Conservation (phyloP, 1,140 invertebrate species). For the Kradibia gibbosae region DNA sequence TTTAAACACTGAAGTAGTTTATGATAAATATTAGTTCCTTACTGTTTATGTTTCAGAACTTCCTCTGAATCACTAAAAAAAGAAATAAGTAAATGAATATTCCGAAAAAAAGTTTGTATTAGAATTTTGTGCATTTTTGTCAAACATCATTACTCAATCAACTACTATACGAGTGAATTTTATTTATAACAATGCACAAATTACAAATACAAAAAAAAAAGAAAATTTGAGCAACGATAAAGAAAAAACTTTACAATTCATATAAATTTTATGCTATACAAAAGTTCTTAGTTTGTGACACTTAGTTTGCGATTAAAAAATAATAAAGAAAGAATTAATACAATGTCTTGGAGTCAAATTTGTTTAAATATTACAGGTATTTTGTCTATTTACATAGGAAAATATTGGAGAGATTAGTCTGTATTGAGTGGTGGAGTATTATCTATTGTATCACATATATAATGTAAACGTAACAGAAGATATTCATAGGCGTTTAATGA, state of each 20-base stretch:
- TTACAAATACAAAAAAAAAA: slow-evolving; percentile 19
- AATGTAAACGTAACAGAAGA: slow-evolving; percentile 63
- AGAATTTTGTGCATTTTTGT: slow-evolving; percentile 44
- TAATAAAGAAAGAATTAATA: slow-evolving; percentile 44
- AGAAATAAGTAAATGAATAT: not conserved
- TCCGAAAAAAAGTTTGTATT: slow-evolving; percentile 13
- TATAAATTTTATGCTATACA: slow-evolving; percentile 33
- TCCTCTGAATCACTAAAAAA: not conserved
- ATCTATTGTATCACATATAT: slow-evolving; percentile 70
- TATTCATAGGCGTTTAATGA: slow-evolving; percentile 66
- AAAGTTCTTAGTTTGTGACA: slow-evolving; percentile 56
- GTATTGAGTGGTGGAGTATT: slow-evolving; percentile 68
- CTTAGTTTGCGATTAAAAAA: slow-evolving; percentile 44
- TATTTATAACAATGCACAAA: slow-evolving; percentile 43
- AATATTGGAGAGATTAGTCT: slow-evolving; percentile 52
- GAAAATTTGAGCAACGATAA: slow-evolving; percentile 39
- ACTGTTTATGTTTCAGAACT: not conserved
- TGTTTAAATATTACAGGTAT: slow-evolving; percentile 49
- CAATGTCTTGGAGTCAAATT: slow-evolving; percentile 55
- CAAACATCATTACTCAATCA: not conserved
- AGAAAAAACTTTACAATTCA: slow-evolving; percentile 49
- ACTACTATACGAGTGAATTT: not conserved
- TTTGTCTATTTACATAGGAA: slow-evolving; percentile 54
- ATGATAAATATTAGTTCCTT: not conserved
- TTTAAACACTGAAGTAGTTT: not conserved